Evolutionary conservation across 2,797 vertebrate genomes (phyloP), one percentile per base, ranked within the genome.

Genomic region (Rhabdophis nuchalis): DNA sequence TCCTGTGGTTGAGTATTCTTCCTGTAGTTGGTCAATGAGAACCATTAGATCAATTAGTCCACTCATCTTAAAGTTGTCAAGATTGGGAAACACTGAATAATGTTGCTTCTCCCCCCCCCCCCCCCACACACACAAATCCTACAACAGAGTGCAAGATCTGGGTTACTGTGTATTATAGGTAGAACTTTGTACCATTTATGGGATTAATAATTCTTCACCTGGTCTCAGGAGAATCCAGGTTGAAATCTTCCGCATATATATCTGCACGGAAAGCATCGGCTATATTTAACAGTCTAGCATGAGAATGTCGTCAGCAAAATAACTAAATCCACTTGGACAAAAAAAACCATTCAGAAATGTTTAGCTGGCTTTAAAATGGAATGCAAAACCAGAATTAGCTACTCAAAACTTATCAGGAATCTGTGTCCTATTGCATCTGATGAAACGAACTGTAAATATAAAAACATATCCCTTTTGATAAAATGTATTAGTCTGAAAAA

Each of bases 31-130:
- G 61, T 90, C 46, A 29, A 11, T 25, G 36, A 41, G 36, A 46
- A 23, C 68, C 32, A 41, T 77, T 18, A 32, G 64, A 32, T 16
- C 5, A 32, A 68, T 68, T 68, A 68, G 64, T 68, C n/a, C n/a
- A 68, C n/a, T 68, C 14, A 68, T 68, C 64, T 68, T 68, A 68
- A 29, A 68, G 14, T 18, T 68, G 5, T 68, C 64, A 68, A 32
- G 64, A n/a, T 32, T 68, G 64, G 14, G 64, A 32, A 68, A 68
- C n/a, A 64, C 61, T 14, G 1, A 82, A 46, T 82, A 82, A 82
- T 25, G 36, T 25, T 82, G 18, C 3, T 0, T 9, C 4, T 36
- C 8, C 46, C 1, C 20, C 1, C 1, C 20, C 4, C 72, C 8
- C 46, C 1, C 20, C 1, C 72, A 9, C 36, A 82, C n/a, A n/a